Evolutionary conservation across 2,888 invertebrate species (phyloP).

Genomic region (Caenorhabditis japonica): DNA sequence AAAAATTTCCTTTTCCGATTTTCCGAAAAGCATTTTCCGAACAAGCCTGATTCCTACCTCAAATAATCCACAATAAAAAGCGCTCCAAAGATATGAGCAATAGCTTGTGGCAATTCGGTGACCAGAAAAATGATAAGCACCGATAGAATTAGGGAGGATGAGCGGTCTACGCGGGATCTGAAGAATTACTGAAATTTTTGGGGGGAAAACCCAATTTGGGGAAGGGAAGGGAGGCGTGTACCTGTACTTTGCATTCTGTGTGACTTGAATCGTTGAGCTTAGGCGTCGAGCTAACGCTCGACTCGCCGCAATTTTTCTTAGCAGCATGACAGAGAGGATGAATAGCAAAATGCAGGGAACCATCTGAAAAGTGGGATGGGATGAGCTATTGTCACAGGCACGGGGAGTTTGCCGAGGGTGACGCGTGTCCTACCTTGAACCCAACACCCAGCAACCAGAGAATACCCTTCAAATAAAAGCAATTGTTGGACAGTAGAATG

Average conservation of each 20-base stretch:
- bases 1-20: too few relatives aligned
- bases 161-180: conserved; percentile 6
- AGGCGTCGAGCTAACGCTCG: not conserved
- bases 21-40: too few relatives aligned
- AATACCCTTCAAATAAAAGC: conserved; percentile 9
- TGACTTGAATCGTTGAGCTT: not conserved
- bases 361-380: conserved; percentile 5
- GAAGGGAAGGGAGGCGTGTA: too few relatives aligned
- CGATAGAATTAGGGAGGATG: conserved; percentile 6
- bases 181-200: too few relatives aligned
- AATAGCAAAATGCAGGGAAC: conserved; percentile 8
- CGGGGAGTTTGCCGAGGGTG: too few relatives aligned
- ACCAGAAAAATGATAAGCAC: conserved; percentile 20
- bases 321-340: conserved; percentile 7
- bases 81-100: conserved; percentile 18
- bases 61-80: conserved; percentile 13
- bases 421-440: not conserved
- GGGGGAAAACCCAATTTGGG: too few relatives aligned
- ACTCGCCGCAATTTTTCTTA: not conserved
- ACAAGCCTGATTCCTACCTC: too few relatives aligned
- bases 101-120: conserved; percentile 9
- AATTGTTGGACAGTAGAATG: conserved; percentile 7
- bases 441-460: conserved; percentile 14
- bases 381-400: too few relatives aligned
- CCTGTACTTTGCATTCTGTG: not conserved